Conservation (phyloP, 2,888 invertebrate genomes). For the Ypsolopha sequella region DNA sequence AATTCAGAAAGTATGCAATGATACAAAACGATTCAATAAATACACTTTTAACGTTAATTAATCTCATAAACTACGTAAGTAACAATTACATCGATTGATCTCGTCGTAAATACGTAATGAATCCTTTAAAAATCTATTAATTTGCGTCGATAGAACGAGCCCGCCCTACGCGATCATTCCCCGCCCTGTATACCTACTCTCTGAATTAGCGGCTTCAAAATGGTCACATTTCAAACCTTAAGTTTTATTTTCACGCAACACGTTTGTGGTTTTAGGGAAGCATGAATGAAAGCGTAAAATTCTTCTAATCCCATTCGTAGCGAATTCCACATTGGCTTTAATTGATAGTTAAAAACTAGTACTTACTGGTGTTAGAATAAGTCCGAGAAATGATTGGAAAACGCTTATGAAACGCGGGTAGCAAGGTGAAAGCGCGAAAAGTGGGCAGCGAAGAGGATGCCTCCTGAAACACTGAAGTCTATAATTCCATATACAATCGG, state of each 20-base stretch:
- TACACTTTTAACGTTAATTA: no score
- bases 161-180: constrained; percentile 32
- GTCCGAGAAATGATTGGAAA: constrained; percentile 27
- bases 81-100: no score
- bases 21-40: no score
- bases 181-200: constrained; percentile 39
- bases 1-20: no score
- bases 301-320: background rate
- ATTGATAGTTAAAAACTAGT: constrained; percentile 11
- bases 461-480: constrained; percentile 48
- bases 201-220: constrained; percentile 30
- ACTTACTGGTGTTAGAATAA: constrained; percentile 40
- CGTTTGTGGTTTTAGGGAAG: constrained; percentile 11
- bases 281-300: constrained; percentile 25
- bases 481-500: constrained; percentile 16
- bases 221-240: constrained; percentile 19
- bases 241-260: constrained; percentile 13
- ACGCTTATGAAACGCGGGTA: constrained; percentile 41
- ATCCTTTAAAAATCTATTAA: background rate
- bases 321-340: background rate
- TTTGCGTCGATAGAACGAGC: constrained; percentile 12
- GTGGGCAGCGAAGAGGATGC: constrained; percentile 44
- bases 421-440: constrained; percentile 36
- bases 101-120: no score
- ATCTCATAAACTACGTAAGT: no score